A percentile compares a stretch with the other conserved stretches of the same genome.
These are phyloP conservation scores for Aegithalos caudatus DNA, from an alignment of 2,113 vertebrate species.

Conservation along the genomic window DNA sequence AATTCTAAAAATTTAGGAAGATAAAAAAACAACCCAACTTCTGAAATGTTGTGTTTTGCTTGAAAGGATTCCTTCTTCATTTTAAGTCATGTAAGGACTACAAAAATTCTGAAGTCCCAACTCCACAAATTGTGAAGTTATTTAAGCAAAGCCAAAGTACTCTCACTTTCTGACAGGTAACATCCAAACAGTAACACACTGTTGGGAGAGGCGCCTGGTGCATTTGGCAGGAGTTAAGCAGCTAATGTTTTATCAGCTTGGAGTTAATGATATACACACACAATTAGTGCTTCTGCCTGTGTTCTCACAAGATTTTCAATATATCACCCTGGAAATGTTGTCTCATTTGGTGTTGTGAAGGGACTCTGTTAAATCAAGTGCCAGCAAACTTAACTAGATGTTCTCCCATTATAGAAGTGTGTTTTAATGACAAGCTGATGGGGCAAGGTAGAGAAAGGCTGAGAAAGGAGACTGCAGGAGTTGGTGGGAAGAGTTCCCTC, in stretches of 20 bases:
- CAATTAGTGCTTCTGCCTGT: neutral
- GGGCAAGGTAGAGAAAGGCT: neutral
- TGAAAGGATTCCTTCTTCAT: neutral
- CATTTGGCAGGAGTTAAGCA: neutral
- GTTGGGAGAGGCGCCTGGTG: neutral
- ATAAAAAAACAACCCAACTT: neutral
- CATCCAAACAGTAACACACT: neutral
- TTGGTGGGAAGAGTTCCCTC: neutral
- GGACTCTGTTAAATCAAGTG: neutral
- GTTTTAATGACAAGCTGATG: neutral
- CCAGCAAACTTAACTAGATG: neutral
- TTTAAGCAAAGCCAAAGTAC: neutral
- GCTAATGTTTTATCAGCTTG: slow-evolving; percentile 48
- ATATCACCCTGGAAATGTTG: neutral
- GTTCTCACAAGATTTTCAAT: neutral
- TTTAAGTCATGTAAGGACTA: neutral
- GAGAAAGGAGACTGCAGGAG: neutral
- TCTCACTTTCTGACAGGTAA: neutral
- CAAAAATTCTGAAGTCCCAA: neutral
- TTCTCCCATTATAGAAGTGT: neutral
- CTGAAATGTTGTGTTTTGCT: neutral
- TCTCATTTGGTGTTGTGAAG: neutral
- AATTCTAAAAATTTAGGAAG: neutral
- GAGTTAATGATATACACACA: slow-evolving; percentile 31
- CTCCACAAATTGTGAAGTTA: neutral